Evolutionary conservation across 2,888 invertebrate species (phyloP), one percentile per base, ranked within the genome.

Genomic region (Cotesia congregata): DNA sequence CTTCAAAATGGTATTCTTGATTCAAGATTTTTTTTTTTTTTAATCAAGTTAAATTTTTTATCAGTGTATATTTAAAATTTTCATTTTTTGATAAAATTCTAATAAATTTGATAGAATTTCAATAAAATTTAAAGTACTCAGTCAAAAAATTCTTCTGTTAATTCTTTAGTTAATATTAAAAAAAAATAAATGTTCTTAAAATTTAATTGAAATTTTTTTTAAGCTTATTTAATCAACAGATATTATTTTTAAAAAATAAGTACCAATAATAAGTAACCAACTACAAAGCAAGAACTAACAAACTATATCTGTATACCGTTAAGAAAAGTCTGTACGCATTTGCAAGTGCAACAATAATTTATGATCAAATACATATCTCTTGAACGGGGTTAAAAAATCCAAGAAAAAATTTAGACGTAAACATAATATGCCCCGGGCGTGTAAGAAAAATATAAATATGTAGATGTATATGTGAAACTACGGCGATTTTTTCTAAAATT

Each of bases 331-430:
- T 40, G 65, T 67, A 67, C 12, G 61, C 67, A 75, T 68, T 50
- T 20, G 59, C 70, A 70, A 64, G 70, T 65, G 69, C 64, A 39
- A 65, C 69, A 70, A 41, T 69, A 68, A 68, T 75, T 71, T 75
- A 75, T 59, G 65, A 75, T 67, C 70, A 71, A 75, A 71, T 75
- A 65, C 75, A 64, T 71, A 65, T 59, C 68, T 71, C 41, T 64
- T 41, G 41, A 17, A 40, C 38, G n/a, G 40, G 69, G 64, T 75
- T 30, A 75, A 70, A 75, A 59, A 71, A 75, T 65, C 64, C 15
- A 40, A 38, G 17, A 6, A 75, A 75, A 75, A 71, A 75, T 39
- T 59, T 75, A 40, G 64, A 75, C 74, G 75, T 75, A 75, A 75
- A 75, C 71, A 67, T 65, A 75, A 69, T 75, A 41, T 62, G 75